These are phyloP conservation scores for Tiliacea aurago DNA, from an alignment of 2,888 invertebrate species.

Conservation along the genomic window DNA sequence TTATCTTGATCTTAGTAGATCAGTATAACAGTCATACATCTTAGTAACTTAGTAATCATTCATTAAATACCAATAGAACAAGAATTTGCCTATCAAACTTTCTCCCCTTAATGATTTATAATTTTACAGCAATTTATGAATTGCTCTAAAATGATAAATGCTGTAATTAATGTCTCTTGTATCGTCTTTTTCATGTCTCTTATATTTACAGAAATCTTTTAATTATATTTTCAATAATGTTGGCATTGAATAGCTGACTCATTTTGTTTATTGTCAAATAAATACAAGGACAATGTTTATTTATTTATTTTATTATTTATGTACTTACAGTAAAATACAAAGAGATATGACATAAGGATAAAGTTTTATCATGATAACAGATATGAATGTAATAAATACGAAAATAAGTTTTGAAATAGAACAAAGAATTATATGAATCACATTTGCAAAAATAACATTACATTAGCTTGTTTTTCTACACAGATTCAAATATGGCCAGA, in stretches of 20 bases:
- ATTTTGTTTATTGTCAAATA: slow-evolving; percentile 18
- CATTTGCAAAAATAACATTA: slow-evolving; percentile 11
- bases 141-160: neutral
- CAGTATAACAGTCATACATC: slow-evolving; percentile 7
- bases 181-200: neutral
- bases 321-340: too few species aligned
- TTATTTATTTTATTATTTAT: slow-evolving; percentile 1
- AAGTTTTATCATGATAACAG: slow-evolving; percentile 9
- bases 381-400: slow-evolving; percentile 8
- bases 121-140: neutral
- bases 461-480: slow-evolving; percentile 38
- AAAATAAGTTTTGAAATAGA: slow-evolving; percentile 11
- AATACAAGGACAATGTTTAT: neutral
- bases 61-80: too few species aligned
- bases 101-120: neutral
- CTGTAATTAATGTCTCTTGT: neutral
- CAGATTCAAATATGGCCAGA: slow-evolving; percentile 57
- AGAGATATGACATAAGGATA: neutral
- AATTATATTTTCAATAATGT: neutral
- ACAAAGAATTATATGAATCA: slow-evolving; percentile 17
- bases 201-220: neutral
- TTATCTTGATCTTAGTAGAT: slow-evolving; percentile 23
- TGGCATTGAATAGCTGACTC: neutral
- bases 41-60: neutral
- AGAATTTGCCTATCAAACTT: neutral